Conservation (phyloP, 2,888 invertebrate species). For the Phaonia tiefii region DNA sequence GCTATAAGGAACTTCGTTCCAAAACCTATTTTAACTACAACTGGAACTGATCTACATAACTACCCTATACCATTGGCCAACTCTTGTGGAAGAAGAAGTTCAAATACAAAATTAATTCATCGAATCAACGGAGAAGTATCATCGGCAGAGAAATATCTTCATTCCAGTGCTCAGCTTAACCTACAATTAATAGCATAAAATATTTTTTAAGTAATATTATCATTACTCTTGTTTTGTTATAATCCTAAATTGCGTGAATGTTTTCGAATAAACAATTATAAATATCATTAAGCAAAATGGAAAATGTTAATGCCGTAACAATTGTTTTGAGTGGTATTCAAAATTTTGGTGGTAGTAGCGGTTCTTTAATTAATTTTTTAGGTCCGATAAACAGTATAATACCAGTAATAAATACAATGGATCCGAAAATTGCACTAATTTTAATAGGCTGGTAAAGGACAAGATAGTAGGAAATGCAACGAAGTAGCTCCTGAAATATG, state of each 20-base stretch:
- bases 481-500: conserved; percentile 36
- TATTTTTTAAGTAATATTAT: background rate
- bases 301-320: conserved; percentile 48
- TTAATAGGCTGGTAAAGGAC: conserved; percentile 52
- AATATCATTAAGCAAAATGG: too few species aligned
- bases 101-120: background rate
- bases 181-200: background rate
- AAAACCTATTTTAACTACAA: too few species aligned
- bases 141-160: background rate
- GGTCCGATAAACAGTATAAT: conserved; percentile 45
- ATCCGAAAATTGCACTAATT: conserved; percentile 34
- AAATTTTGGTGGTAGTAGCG: conserved; percentile 43
- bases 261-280: too few species aligned
- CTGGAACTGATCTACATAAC: too few species aligned
- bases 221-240: background rate
- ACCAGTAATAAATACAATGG: conserved; percentile 41
- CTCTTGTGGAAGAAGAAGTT: too few species aligned
- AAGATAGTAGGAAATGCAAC: conserved; percentile 53
- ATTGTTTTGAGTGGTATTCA: conserved; percentile 39
- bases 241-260: background rate
- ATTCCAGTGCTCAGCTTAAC: background rate
- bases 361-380: conserved; percentile 49
- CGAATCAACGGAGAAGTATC: background rate
- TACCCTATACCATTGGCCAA: too few species aligned
- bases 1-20: too few species aligned